Conservation (phyloP, 2,113 vertebrate genomes). For the Entelurus aequoreus region DNA sequence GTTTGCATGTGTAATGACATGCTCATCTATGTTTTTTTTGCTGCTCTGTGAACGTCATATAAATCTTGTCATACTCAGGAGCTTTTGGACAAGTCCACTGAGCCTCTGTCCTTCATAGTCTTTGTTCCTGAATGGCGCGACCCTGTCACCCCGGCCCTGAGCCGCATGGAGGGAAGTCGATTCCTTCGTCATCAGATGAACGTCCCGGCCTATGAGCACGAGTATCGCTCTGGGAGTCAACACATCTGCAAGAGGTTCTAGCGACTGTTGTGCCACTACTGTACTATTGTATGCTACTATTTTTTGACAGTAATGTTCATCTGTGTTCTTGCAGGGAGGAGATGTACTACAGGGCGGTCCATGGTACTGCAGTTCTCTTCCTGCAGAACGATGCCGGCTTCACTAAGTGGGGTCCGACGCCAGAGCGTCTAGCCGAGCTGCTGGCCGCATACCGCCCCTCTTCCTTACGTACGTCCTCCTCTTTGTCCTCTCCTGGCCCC, state of each 20-base stretch:
- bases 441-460: conserved; percentile 75
- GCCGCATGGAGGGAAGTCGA: conserved; percentile 54
- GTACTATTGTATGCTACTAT: neutral
- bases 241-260: conserved; percentile 62
- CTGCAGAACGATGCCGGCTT: conserved; percentile 91
- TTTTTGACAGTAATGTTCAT: neutral
- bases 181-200: conserved; percentile 60
- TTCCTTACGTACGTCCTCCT: conserved; percentile 53
- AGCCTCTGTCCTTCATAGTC: conserved; percentile 63
- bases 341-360: conserved; percentile 93
- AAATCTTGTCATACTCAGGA: conserved; percentile 32
- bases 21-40: too few relatives aligned
- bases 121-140: conserved; percentile 65
- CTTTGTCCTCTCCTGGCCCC: conserved; percentile 57
- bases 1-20: too few relatives aligned
- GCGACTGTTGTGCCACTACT: neutral
- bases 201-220: conserved; percentile 56
- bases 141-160: conserved; percentile 57
- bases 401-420: conserved; percentile 86
- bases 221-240: conserved; percentile 61
- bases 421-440: conserved; percentile 84
- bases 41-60: too few relatives aligned
- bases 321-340: conserved; percentile 77
- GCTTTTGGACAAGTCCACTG: conserved; percentile 50
- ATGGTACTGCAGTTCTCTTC: conserved; percentile 88